Evolutionary conservation across 2,113 vertebrate species (phyloP).

Genomic region (Xiphophorus couchianus): DNA sequence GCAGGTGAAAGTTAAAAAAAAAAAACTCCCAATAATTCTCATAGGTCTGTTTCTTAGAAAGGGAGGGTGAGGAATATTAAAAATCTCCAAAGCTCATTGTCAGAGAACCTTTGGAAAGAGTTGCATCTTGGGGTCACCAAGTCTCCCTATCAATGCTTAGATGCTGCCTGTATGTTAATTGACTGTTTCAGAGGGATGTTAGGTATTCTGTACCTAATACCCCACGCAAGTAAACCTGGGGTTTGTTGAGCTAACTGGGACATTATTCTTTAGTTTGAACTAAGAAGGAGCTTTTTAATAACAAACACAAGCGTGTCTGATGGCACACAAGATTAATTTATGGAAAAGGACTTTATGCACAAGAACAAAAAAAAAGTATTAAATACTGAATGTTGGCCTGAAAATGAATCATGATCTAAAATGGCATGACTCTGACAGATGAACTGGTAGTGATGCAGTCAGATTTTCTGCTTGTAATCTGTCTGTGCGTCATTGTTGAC

Average conservation of each 20-base stretch:
- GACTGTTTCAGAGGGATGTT: neutral
- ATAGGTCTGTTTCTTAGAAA: neutral
- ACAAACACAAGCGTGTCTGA: neutral
- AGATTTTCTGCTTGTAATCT: neutral
- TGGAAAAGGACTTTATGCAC: neutral
- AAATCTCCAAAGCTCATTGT: neutral
- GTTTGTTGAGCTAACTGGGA: neutral
- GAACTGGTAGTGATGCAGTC: neutral
- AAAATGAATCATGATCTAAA: slow-evolving; percentile 7
- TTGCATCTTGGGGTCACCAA: neutral
- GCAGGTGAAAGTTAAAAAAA: neutral
- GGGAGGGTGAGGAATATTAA: too few species aligned
- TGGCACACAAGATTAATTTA: neutral
- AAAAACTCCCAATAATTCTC: neutral
- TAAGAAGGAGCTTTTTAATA: neutral
- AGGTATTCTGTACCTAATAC: too few species aligned
- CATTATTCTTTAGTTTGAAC: neutral
- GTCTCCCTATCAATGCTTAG: too few species aligned
- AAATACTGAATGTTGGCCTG: neutral
- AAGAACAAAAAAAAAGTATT: neutral
- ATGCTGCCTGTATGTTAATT: too few species aligned
- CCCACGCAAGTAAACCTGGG: neutral
- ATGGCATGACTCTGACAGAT: neutral
- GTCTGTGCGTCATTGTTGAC: neutral
- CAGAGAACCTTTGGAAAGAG: neutral